These are phyloP conservation scores for Sakesphorus luctuosus DNA, from an alignment of 2,113 vertebrate genomes.

Conservation along the genomic window DNA sequence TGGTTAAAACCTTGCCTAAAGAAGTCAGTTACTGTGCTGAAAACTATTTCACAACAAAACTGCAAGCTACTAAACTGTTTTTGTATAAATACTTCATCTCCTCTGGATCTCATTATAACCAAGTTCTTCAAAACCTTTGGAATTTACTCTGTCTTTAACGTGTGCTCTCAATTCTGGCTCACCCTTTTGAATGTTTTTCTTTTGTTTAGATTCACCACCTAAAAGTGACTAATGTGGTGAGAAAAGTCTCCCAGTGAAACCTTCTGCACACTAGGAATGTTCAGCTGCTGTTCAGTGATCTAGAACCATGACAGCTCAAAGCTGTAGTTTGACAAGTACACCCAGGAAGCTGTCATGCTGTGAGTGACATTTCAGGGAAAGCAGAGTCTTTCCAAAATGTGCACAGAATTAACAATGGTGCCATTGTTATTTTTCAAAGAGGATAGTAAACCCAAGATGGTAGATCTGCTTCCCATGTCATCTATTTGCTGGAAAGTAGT, in stretches of 20 bases:
- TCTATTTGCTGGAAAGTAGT: slow-evolving; percentile 99
- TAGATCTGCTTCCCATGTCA: slow-evolving; percentile 88
- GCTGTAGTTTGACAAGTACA: slow-evolving; percentile 77
- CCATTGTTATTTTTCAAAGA: slow-evolving; percentile 78
- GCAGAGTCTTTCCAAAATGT: slow-evolving; percentile 80
- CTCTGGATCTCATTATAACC: slow-evolving; percentile 81
- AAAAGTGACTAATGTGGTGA: slow-evolving; percentile 57
- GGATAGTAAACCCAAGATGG: slow-evolving; percentile 67
- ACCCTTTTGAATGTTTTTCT: slow-evolving; percentile 63
- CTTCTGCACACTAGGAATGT: slow-evolving; percentile 86
- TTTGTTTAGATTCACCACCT: slow-evolving; percentile 69
- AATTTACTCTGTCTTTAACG: slow-evolving; percentile 74
- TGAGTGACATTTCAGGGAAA: slow-evolving; percentile 81
- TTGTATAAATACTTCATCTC: slow-evolving; percentile 88
- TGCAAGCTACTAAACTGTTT: slow-evolving; percentile 83
- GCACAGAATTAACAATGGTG: slow-evolving; percentile 78
- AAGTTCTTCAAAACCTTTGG: slow-evolving; percentile 81
- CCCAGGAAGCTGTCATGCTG: slow-evolving; percentile 80
- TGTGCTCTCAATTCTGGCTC: slow-evolving; percentile 75
- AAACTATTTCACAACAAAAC: slow-evolving; percentile 83
- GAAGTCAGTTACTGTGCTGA: slow-evolving; percentile 82
- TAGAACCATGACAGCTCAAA: slow-evolving; percentile 77
- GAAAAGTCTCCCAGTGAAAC: slow-evolving; percentile 71
- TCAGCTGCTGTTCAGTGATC: slow-evolving; percentile 79
- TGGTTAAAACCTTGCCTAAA: slow-evolving; percentile 85